Percentiles rank a stretch among this genome's conserved stretches.
Evolutionary conservation across 2,797 vertebrate species (phyloP).

Genomic region (Platalea minor): DNA sequence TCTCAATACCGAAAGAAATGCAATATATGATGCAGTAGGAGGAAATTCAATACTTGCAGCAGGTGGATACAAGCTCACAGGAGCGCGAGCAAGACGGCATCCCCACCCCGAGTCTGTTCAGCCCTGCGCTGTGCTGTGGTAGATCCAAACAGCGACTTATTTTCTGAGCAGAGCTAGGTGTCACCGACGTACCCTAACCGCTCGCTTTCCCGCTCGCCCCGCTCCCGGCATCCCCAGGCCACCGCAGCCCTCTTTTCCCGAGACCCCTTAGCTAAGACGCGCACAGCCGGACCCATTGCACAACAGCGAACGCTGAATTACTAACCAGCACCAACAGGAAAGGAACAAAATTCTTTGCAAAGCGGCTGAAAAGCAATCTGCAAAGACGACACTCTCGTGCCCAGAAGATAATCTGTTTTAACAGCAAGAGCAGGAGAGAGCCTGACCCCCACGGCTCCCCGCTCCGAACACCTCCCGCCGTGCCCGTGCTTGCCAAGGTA

Average conservation of each 20-base stretch:
- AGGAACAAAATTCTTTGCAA: not conserved
- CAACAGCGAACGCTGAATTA: not conserved
- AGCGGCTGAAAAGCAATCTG: not conserved
- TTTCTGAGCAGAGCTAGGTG: not conserved
- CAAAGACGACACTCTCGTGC: rapidly evolving
- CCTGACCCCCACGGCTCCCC: rapidly evolving
- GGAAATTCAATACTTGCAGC: no score
- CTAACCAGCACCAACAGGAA: rapidly evolving
- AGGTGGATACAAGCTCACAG: not conserved
- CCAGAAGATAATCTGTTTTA: no score
- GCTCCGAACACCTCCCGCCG: rapidly evolving
- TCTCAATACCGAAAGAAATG: not conserved
- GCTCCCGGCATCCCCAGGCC: not conserved
- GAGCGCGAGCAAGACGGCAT: rapidly evolving
- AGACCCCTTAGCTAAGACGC: not conserved
- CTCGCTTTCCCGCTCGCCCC: not conserved
- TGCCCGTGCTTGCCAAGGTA: not conserved
- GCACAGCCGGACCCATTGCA: rapidly evolving
- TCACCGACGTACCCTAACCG: rapidly evolving
- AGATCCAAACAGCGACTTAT: not conserved
- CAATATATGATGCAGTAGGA: not conserved
- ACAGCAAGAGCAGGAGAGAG: not conserved
- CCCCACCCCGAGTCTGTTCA: not conserved
- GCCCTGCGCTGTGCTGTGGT: rapidly evolving
- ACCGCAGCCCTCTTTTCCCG: not conserved